These are phyloP conservation scores for Neolamprologus tretocephalus DNA, from an alignment of 2,113 vertebrate species.

Conservation along the genomic window DNA sequence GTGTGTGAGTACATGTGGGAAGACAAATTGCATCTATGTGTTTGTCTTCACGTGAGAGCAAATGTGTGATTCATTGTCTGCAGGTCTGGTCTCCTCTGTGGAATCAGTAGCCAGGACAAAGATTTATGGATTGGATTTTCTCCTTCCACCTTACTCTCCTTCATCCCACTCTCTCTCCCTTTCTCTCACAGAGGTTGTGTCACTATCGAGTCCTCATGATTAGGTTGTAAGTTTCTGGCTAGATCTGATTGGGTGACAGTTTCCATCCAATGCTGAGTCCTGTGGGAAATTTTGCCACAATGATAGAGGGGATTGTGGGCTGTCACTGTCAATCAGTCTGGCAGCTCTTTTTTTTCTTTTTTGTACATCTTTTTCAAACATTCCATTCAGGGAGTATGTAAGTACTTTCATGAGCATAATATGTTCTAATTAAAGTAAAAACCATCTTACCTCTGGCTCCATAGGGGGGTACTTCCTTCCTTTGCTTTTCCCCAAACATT, in stretches of 20 bases:
- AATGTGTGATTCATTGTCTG: conserved; percentile 25
- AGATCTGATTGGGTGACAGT: conserved; percentile 45
- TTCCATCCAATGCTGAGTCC: conserved; percentile 9
- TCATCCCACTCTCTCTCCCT: neutral
- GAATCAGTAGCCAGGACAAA: conserved; percentile 26
- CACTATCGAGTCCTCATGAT: conserved; percentile 50
- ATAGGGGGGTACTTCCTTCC: conserved; percentile 91
- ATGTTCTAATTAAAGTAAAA: neutral
- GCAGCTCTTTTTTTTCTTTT: neutral
- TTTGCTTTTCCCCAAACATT: conserved; percentile 95
- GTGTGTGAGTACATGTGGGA: neutral
- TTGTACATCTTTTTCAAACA: neutral
- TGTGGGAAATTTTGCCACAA: conserved; percentile 22
- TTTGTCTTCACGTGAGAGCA: conserved; percentile 23
- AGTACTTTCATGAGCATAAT: neutral
- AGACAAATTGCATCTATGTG: conserved; percentile 1
- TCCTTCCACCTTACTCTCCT: neutral
- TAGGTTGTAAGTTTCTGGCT: conserved; percentile 39
- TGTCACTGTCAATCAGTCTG: conserved; percentile 9
- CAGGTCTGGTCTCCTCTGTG: neutral
- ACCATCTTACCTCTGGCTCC: conserved; percentile 80
- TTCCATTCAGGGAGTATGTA: neutral
- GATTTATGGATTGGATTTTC: conserved; percentile 53
- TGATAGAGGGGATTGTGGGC: neutral
- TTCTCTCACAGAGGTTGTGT: conserved; percentile 10